Evolutionary conservation across 2,888 invertebrate genomes (phyloP), one percentile per base, ranked within the genome.

Genomic region (Theodoxus fluviatilis): DNA sequence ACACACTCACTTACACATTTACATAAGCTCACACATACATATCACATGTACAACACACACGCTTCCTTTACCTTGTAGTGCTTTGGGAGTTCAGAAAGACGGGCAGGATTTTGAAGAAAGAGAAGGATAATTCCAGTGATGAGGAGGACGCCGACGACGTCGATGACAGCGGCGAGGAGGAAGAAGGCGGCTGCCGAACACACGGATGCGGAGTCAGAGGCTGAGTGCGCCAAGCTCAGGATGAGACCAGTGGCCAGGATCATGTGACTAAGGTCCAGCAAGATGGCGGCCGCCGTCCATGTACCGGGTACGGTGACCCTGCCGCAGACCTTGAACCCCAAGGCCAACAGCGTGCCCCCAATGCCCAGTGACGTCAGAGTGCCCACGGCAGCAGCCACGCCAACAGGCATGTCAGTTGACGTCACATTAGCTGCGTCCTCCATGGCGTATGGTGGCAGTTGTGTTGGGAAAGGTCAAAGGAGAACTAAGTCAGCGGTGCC

Each of bases 61-160:
- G n/a, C n/a, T n/a, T n/a, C n/a, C n/a, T n/a, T n/a, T n/a, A n/a
- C n/a, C n/a, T n/a, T n/a, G n/a, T n/a, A n/a, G n/a, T n/a, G n/a
- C n/a, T n/a, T n/a, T n/a, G 82, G 79, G 31, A 80, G 72, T 31
- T 79, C 74, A 1, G 79, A 73, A n/a, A 81, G 74, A 69, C 81
- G 81, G 57, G 79, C 78, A 15, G 83, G 83, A 67, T 81, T 79
- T 71, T 81, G 81, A 35, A 83, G 75, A 18, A 78, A 73, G 3
- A 81, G 69, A 37, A 82, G 67, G 57, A 80, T 79, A 35, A 82
- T 71, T 37, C 75, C 78, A 7, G 79, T 77, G 0, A 78, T 75
- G 31, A 80, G 64, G 59, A 76, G 76, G 31, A 77, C 76, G 55
- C 78, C 75, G n/a, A 78, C 64, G 47, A 76, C 69, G 73, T 82